These are phyloP conservation scores for Menidia menidia DNA, from an alignment of 2,797 vertebrate species.

Conservation along the genomic window DNA sequence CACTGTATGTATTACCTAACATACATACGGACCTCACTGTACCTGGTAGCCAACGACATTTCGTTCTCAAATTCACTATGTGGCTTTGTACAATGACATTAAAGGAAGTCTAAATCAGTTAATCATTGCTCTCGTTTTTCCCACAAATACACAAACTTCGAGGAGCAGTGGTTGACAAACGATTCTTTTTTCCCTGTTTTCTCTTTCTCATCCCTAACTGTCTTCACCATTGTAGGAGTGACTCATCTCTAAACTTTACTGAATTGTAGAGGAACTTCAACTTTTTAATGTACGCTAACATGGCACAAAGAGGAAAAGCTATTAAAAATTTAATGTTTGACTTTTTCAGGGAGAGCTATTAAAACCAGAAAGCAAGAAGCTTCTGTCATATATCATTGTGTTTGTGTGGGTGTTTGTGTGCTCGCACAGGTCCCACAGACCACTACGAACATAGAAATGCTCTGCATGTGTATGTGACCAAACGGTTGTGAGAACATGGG, in stretches of 20 bases:
- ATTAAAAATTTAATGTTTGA: conserved; percentile 9
- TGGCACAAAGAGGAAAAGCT: conserved; percentile 1
- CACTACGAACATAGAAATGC: conserved; percentile 9
- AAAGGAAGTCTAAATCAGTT: not conserved
- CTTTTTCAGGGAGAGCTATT: conserved; percentile 7
- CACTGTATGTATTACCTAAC: too few relatives aligned
- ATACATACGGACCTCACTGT: too few relatives aligned
- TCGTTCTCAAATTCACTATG: too few relatives aligned
- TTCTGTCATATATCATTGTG: conserved; percentile 3
- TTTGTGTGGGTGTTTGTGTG: not conserved
- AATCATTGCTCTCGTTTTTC: not conserved
- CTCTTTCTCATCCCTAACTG: not conserved
- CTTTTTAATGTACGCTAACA: conserved; percentile 1
- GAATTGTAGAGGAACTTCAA: conserved; percentile 9
- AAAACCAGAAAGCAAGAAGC: conserved; percentile 25
- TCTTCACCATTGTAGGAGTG: not conserved
- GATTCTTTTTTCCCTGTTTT: not conserved
- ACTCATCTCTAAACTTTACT: conserved; percentile 21
- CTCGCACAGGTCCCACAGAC: not conserved
- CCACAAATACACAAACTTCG: not conserved
- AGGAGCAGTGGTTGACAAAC: not conserved
- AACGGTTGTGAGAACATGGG: conserved; percentile 17
- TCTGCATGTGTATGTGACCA: conserved; percentile 5
- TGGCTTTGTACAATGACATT: too few relatives aligned
- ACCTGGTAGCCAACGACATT: too few relatives aligned